These are phyloP conservation scores for Seriola dumerili DNA, from an alignment of 2,113 vertebrate genomes.

Conservation along the genomic window DNA sequence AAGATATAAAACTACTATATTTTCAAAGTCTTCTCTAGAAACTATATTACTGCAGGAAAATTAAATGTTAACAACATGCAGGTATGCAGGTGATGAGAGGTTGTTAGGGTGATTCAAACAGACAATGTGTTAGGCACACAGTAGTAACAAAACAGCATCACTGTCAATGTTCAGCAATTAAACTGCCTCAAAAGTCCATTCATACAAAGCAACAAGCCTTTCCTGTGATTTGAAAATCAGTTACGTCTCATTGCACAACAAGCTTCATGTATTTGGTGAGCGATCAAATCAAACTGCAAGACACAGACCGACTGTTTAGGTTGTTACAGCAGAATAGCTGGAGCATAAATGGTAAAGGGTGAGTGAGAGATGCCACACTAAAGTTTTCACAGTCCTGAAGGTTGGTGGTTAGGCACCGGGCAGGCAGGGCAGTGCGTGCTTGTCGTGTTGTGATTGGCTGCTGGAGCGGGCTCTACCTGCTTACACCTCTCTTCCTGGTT, in stretches of 20 bases:
- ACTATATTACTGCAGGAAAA: neutral
- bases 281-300: conserved; percentile 36
- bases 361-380: conserved; percentile 60
- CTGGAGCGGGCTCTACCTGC: conserved; percentile 90
- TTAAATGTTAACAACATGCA: conserved; percentile 66
- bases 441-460: conserved; percentile 52
- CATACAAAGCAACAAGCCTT: conserved; percentile 45
- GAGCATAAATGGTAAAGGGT: conserved; percentile 48
- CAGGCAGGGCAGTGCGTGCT: conserved; percentile 72
- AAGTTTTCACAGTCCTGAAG: conserved; percentile 28
- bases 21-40: neutral
- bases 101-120: conserved; percentile 67
- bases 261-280: conserved; percentile 40
- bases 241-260: conserved; percentile 45
- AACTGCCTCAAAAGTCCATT: conserved; percentile 4
- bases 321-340: conserved; percentile 57
- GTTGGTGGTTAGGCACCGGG: conserved; percentile 84
- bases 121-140: conserved; percentile 66
- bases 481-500: conserved; percentile 96
- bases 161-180: conserved; percentile 18
- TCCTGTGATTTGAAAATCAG: neutral
- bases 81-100: conserved; percentile 51
- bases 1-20: neutral
- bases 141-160: conserved; percentile 44
- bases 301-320: conserved; percentile 37